Base-by-base conservation (phyloP, 1,140 invertebrate species). In the Pinna nobilis region DNA sequence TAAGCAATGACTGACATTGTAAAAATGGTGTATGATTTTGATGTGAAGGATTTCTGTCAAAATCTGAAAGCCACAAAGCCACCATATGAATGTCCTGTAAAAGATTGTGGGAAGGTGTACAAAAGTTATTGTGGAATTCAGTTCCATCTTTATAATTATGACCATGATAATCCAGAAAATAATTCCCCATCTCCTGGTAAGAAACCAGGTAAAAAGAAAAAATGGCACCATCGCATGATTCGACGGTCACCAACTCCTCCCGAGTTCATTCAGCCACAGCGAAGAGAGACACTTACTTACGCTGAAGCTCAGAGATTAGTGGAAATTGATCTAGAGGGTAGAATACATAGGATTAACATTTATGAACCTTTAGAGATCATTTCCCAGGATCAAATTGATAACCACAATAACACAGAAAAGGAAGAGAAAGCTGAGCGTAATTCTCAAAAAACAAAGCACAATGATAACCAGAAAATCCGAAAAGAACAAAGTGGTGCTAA, bases 41-140 rank as follows among this genome's bases (percentile, higher is more conserved):
- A 96, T 91, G 93, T 95, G 69, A 91, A 94, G 80, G 94, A 94
- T 85, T 96, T 94, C 89, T 94, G 94, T 84, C 93, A 94, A 82
- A 95, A 95, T 88, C 90, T 95, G 72, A 91, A 93, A 74, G 92
- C 92, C 76, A 93, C 94, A 70, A 94, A 94, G 67, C 94, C 95
- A 71, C 95, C 95, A 37, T 96, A 95, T 89, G 92, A 93, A 79
- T 97, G 95, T 84, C 95, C 95, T 13, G 91, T 95, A 47, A 92
- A 93, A 81, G 93, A 94, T 73, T 97, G 95, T 89, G 94, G 93
- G 51, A 94, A 94, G 89, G 92, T 94, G 25, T 96, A 96, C 87
- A 95, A 95, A 89, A 95, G 94, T 76, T 92, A 95, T 68, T 93
- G 92, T 85, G 95, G 95, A 0, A 91, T 97, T 76, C 94, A 95